Evolutionary conservation across 2,113 vertebrate species (phyloP).

Genomic region (Oenanthe oenanthe): DNA sequence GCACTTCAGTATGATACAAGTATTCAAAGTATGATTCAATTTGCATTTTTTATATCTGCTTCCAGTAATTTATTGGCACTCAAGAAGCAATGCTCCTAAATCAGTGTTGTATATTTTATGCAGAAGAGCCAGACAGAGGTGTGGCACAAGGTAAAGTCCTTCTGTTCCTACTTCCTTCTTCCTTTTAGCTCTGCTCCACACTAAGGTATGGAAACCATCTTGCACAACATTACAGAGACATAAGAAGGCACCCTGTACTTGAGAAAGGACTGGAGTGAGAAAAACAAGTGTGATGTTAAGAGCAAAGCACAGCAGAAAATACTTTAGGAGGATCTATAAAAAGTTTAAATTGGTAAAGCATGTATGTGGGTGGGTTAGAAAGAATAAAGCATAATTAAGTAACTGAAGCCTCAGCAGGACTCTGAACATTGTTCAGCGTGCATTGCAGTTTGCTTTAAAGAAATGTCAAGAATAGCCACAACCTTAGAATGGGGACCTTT

Average conservation of each 20-base stretch:
- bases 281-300: not conserved
- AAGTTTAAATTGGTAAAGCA: conserved; percentile 58
- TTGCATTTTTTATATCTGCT: not conserved
- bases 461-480: conserved; percentile 49
- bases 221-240: not conserved
- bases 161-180: not conserved
- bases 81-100: not conserved
- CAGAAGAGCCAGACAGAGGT: not conserved
- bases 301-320: conserved; percentile 9
- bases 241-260: not conserved
- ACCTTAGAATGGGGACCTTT: conserved; percentile 17
- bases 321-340: conserved; percentile 35
- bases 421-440: not conserved
- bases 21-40: not conserved
- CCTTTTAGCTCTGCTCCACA: not conserved
- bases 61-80: not conserved
- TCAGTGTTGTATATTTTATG: not conserved
- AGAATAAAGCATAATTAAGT: conserved; percentile 31
- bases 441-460: conserved; percentile 6
- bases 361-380: conserved; percentile 35
- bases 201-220: not conserved
- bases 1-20: not conserved
- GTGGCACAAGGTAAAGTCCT: not conserved
- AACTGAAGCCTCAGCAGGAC: conserved; percentile 28
- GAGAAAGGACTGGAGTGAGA: not conserved